phyloP scores from a whole-genome alignment of 1,140 invertebrate species.

The Gyrodactylus bullatarudis region DNA sequence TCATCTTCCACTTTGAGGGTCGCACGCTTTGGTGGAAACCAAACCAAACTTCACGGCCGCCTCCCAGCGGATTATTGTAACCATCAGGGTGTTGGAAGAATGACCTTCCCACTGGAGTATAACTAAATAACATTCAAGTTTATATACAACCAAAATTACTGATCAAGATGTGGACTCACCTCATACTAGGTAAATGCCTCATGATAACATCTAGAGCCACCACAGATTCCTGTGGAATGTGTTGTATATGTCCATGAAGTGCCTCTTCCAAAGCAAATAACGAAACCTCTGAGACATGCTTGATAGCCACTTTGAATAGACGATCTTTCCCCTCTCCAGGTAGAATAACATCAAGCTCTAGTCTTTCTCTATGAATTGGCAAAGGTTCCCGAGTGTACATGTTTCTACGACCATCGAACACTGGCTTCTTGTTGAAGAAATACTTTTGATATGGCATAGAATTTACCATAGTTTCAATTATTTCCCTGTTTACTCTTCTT shows the following conservation, averaged over 20 bases:
- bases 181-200: conserved; percentile 94
- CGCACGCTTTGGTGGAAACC: conserved; percentile 97
- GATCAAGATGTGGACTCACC: conserved; percentile 18
- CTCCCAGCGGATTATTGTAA: conserved; percentile 82
- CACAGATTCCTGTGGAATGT: conserved; percentile 84
- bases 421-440: conserved; percentile 76
- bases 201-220: conserved; percentile 89
- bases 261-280: conserved; percentile 82
- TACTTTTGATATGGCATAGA: conserved; percentile 67
- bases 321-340: conserved; percentile 92
- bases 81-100: conserved; percentile 95
- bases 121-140: conserved; percentile 20
- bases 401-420: conserved; percentile 83
- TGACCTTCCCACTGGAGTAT: conserved; percentile 86
- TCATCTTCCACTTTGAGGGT: conserved; percentile 99
- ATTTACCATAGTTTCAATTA: conserved; percentile 95
- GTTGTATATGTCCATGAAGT: conserved; percentile 47
- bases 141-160: neutral
- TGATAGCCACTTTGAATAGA: conserved; percentile 83
- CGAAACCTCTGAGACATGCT: conserved; percentile 81
- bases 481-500: conserved; percentile 81
- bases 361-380: conserved; percentile 65
- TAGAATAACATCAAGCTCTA: conserved; percentile 72
- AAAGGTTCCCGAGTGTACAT: conserved; percentile 82
- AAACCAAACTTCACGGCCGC: conserved; percentile 97